A percentile compares a stretch with the other conserved stretches of the same genome.
These are phyloP conservation scores for Andrena dorsata DNA, from an alignment of 2,888 invertebrate species.

Conservation along the genomic window DNA sequence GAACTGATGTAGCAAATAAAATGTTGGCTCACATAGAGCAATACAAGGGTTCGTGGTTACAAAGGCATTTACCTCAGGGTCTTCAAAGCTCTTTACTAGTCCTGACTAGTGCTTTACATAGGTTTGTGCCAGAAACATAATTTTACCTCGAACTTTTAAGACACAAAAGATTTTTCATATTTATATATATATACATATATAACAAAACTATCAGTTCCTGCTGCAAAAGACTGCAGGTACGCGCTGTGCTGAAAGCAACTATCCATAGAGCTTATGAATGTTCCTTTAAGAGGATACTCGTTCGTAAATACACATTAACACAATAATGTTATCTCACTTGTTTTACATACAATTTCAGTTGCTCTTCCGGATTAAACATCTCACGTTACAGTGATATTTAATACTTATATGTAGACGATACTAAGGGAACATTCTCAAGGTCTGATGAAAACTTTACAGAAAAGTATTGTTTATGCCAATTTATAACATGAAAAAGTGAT, in stretches of 20 bases:
- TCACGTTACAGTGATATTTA: slow-evolving; percentile 1
- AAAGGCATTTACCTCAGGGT: slow-evolving; percentile 86
- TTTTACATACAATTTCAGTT: slow-evolving; percentile 22
- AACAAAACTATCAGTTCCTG: slow-evolving; percentile 54
- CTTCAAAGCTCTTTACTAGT: slow-evolving; percentile 86
- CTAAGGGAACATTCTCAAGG: slow-evolving; percentile 43
- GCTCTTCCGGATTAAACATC: neutral
- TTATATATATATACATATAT: slow-evolving; percentile 20
- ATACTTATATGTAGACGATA: slow-evolving; percentile 1
- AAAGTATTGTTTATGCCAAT: slow-evolving; percentile 24
- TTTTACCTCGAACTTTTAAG: slow-evolving; percentile 33
- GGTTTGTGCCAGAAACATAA: slow-evolving; percentile 85
- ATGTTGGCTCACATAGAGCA: slow-evolving; percentile 86
- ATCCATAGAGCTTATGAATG: slow-evolving; percentile 49
- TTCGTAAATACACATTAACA: neutral
- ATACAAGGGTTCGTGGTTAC: slow-evolving; percentile 86
- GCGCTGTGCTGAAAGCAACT: slow-evolving; percentile 43
- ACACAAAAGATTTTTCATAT: slow-evolving; percentile 37
- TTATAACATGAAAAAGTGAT: slow-evolving; percentile 31
- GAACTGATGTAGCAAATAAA: slow-evolving; percentile 89
- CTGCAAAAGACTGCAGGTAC: slow-evolving; percentile 57
- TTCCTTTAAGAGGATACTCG: slow-evolving; percentile 42
- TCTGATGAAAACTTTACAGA: slow-evolving; percentile 35
- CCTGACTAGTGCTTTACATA: slow-evolving; percentile 85
- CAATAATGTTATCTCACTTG: slow-evolving; percentile 1